Conservation (phyloP, 2,113 vertebrate genomes). For the Todiramphus saurophagus region DNA sequence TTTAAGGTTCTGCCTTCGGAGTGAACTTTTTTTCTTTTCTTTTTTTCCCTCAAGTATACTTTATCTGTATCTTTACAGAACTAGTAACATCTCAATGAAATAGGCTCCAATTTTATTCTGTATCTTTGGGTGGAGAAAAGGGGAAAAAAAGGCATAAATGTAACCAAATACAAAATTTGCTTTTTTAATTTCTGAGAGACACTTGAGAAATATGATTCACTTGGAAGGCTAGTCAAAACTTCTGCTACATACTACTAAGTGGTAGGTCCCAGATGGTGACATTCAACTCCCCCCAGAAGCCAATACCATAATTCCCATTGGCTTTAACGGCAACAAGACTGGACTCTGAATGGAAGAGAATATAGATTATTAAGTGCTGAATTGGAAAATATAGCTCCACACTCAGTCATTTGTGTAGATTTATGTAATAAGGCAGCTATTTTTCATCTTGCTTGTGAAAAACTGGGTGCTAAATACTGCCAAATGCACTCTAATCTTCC, state of each 20-base stretch:
- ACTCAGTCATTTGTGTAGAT: not conserved
- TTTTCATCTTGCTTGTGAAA: not conserved
- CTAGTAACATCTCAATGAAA: not conserved
- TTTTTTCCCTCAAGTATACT: not conserved
- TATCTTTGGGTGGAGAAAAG: not conserved
- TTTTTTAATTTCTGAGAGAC: not conserved
- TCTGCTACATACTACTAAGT: not conserved
- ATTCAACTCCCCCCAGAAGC: not conserved
- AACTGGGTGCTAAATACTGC: not conserved
- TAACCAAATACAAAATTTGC: not conserved
- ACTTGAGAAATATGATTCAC: not conserved
- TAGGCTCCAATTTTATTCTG: not conserved
- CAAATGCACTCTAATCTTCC: slow-evolving; percentile 1
- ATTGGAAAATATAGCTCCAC: not conserved
- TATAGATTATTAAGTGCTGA: not conserved
- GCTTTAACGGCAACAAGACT: not conserved
- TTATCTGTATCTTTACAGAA: not conserved
- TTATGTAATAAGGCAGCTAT: not conserved
- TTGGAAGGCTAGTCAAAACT: not conserved
- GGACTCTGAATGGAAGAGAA: not conserved
- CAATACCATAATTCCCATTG: not conserved
- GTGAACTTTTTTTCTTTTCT: not conserved
- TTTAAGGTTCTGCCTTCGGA: slow-evolving; percentile 37
- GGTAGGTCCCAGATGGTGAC: not conserved
- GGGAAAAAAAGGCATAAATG: not conserved